phyloP scores from a whole-genome alignment of 2,888 invertebrate genomes.

The Philaethria dido region DNA sequence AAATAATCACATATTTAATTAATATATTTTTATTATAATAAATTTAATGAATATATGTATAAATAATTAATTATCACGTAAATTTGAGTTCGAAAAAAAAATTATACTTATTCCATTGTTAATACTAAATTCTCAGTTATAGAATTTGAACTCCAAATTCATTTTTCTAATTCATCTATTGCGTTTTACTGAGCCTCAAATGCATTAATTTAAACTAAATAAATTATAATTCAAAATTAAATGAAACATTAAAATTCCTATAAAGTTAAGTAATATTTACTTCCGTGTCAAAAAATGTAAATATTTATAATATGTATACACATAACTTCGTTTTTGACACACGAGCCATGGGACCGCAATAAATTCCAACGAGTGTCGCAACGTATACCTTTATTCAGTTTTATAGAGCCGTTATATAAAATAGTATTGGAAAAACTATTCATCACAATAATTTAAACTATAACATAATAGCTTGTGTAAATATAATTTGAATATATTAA shows the following conservation, averaged over 20 bases:
- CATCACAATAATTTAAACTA: background rate
- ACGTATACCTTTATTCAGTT: constrained; percentile 17
- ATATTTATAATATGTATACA: constrained; percentile 18
- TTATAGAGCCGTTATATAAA: constrained; percentile 24
- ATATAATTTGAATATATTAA: background rate
- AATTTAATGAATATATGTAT: no score
- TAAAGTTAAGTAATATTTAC: constrained; percentile 14
- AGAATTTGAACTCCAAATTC: no score
- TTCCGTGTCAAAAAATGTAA: constrained; percentile 18
- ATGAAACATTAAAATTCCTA: constrained; percentile 5
- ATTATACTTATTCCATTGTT: no score
- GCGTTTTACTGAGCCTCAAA: no score
- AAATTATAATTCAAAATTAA: background rate
- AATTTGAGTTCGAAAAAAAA: no score
- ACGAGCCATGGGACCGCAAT: background rate
- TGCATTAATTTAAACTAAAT: no score
- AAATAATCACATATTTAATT: no score
- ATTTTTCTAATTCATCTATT: no score
- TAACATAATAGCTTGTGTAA: background rate
- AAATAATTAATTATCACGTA: no score
- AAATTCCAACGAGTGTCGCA: constrained; percentile 15
- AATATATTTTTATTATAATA: no score
- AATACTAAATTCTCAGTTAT: no score
- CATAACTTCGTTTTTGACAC: constrained; percentile 13
- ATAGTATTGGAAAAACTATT: background rate